Percentiles rank a stretch among this genome's conserved stretches.
These are phyloP conservation scores for Sweltsa coloradensis DNA, from an alignment of 1,140 invertebrate genomes.

Conservation along the genomic window DNA sequence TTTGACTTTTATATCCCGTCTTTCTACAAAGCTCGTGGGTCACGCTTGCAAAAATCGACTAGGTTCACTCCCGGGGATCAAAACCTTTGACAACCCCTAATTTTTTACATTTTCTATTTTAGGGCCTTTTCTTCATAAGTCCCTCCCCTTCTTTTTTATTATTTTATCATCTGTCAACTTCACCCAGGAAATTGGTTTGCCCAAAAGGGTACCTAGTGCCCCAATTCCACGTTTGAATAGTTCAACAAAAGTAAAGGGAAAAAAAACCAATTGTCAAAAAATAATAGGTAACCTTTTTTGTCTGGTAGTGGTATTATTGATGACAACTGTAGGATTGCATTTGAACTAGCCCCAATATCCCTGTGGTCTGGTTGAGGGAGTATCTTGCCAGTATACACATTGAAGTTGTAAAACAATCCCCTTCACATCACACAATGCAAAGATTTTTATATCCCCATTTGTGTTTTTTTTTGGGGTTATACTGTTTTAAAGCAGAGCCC, in stretches of 20 bases:
- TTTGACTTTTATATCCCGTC: not conserved
- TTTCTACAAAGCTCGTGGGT: not conserved
- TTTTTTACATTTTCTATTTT: not conserved
- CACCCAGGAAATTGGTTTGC: constrained; percentile 23
- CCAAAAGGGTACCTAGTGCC: constrained; percentile 28
- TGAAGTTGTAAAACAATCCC: constrained; percentile 29
- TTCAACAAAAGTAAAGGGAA: constrained; percentile 13
- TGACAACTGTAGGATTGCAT: constrained; percentile 17
- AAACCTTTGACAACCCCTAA: not conserved
- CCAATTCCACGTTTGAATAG: constrained; percentile 15
- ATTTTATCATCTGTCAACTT: constrained; percentile 16
- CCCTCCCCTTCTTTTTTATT: not conserved
- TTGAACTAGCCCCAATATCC: constrained; percentile 18
- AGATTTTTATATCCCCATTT: constrained; percentile 35
- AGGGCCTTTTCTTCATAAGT: not conserved
- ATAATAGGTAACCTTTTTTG: constrained; percentile 1
- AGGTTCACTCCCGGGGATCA: not conserved
- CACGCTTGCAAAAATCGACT: not conserved
- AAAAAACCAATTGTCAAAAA: constrained; percentile 21
- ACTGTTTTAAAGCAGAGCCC: constrained; percentile 28
- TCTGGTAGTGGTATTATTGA: not conserved
- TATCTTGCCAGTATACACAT: constrained; percentile 26
- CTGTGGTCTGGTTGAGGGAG: constrained; percentile 5
- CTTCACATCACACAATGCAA: constrained; percentile 23
- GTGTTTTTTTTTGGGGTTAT: constrained; percentile 28